Percentiles rank a stretch among this genome's conserved stretches.
Conservation (phyloP, 2,797 vertebrate genomes). For the Galago senegalensis region DNA sequence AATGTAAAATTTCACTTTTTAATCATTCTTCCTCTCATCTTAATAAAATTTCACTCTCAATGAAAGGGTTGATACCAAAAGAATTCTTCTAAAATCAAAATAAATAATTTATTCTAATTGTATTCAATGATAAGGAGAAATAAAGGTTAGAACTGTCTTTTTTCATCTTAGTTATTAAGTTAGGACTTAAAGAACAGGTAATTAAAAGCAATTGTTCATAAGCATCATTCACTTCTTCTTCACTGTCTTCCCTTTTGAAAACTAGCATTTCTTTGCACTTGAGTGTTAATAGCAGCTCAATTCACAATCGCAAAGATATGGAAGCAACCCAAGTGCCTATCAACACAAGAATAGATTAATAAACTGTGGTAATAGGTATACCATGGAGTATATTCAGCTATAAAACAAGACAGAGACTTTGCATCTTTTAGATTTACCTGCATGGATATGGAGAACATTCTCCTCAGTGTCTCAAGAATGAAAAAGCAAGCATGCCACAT, state of each 20-base stretch:
- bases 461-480: no score
- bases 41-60: conserved; percentile 41
- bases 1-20: conserved; percentile 5
- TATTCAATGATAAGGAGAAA: conserved; percentile 13
- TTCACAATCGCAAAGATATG: no score
- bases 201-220: background rate
- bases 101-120: background rate
- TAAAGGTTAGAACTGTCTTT: background rate
- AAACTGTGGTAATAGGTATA: no score
- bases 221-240: background rate
- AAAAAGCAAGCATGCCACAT: no score
- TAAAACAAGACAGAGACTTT: no score
- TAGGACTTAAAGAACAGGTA: conserved; percentile 27
- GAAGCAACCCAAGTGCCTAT: no score
- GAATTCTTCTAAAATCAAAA: background rate
- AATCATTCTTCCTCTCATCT: background rate
- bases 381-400: no score
- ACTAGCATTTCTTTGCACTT: background rate
- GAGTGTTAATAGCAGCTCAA: no score
- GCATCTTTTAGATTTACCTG: no score
- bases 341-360: no score
- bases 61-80: conserved; percentile 5
- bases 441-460: no score
- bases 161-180: conserved; percentile 18
- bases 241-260: conserved; percentile 29